Percentiles rank a stretch among this genome's conserved stretches.
phyloP scores from a whole-genome alignment of 2,888 invertebrate species.

The Rhamphomyia laevipes region DNA sequence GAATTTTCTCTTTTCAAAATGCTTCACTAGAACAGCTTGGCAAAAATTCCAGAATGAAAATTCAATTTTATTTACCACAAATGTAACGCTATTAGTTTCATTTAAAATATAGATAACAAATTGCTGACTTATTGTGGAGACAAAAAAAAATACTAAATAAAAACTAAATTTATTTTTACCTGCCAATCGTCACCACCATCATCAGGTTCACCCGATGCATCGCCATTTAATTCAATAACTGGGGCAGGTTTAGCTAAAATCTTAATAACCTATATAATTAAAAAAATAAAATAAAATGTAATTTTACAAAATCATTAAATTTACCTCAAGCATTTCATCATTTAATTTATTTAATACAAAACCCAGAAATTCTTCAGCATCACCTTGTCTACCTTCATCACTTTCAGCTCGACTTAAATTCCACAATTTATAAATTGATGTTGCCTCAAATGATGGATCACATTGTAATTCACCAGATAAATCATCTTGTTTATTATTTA shows the following conservation, averaged over 20 bases:
- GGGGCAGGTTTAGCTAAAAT: conserved; percentile 44
- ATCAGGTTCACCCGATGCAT: conserved; percentile 31
- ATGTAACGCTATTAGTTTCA: conserved; percentile 31
- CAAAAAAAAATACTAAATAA: neutral
- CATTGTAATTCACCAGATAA: conserved; percentile 48
- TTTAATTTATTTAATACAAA: conserved; percentile 87
- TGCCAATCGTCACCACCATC: conserved; percentile 37
- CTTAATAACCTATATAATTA: conserved; percentile 44
- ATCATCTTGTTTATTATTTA: conserved; percentile 29
- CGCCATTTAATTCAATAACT: conserved; percentile 39
- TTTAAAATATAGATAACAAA: conserved; percentile 16
- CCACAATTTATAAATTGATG: conserved; percentile 72
- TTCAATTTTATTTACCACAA: conserved; percentile 25
- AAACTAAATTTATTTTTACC: conserved; percentile 20
- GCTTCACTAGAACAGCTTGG: conserved; percentile 26
- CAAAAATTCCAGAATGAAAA: conserved; percentile 8
- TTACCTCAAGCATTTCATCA: conserved; percentile 90
- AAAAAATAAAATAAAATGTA: conserved; percentile 2
- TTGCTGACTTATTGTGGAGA: conserved; percentile 26
- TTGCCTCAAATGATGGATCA: conserved; percentile 83
- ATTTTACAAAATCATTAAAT: conserved; percentile 2
- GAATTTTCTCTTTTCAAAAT: conserved; percentile 4
- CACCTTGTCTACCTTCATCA: conserved; percentile 87
- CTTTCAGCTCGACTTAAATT: conserved; percentile 56
- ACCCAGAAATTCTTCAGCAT: conserved; percentile 93